phyloP scores from a whole-genome alignment of 2,888 invertebrate species.

The Lycaena phlaeas region DNA sequence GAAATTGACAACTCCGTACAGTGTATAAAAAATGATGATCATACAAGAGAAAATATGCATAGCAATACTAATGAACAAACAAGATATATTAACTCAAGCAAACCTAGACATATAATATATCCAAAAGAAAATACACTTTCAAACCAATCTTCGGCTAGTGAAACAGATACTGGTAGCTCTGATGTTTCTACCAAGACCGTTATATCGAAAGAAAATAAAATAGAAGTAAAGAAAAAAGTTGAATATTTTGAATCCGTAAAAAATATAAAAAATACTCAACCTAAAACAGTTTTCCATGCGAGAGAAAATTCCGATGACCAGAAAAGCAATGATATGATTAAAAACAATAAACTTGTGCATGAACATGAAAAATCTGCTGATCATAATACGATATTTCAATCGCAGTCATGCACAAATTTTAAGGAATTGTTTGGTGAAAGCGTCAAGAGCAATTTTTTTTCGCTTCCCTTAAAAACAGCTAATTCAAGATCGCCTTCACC shows the following conservation, averaged over 20 bases:
- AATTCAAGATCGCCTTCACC: constrained; percentile 67
- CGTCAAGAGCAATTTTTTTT: constrained; percentile 72
- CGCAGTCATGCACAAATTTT: constrained; percentile 81
- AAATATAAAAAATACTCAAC: constrained; percentile 58
- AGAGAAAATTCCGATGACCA: constrained; percentile 65
- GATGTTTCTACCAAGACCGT: constrained; percentile 81
- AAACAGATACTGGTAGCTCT: constrained; percentile 81
- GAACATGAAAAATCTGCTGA: constrained; percentile 30
- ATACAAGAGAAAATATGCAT: constrained; percentile 9
- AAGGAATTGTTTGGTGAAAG: constrained; percentile 88
- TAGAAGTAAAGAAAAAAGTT: constrained; percentile 81
- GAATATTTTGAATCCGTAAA: constrained; percentile 85
- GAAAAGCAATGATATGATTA: constrained; percentile 25
- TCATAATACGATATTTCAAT: constrained; percentile 57
- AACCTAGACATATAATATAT: constrained; percentile 42
- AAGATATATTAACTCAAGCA: constrained; percentile 65
- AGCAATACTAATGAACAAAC: constrained; percentile 19
- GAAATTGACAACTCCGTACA: neutral
- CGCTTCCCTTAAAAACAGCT: constrained; percentile 61
- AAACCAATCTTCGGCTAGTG: constrained; percentile 71
- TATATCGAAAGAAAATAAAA: constrained; percentile 73
- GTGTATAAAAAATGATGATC: constrained; percentile 1
- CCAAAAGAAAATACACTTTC: constrained; percentile 40
- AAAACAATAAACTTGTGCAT: constrained; percentile 17
- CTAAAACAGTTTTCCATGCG: constrained; percentile 64